phyloP scores from a whole-genome alignment of 53 echinoderm and acorn worm genomes.

The Mesocentrotus franciscanus region DNA sequence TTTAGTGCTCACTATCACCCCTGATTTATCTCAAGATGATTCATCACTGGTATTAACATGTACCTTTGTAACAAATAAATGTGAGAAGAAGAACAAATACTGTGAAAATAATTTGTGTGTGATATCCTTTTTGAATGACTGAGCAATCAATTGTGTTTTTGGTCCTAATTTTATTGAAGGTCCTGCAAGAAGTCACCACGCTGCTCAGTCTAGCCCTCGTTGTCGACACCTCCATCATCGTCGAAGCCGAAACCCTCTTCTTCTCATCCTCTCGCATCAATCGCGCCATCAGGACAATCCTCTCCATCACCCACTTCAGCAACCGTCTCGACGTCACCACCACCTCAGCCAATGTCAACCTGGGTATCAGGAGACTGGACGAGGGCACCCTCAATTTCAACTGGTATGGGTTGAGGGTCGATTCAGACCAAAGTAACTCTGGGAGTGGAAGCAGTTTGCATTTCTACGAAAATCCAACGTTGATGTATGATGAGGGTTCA shows the following conservation, averaged over 20 bases:
- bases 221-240: conserved; percentile 11
- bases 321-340: background rate
- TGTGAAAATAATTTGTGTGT: too few relatives aligned
- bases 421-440: background rate
- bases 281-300: background rate
- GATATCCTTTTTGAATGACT: too few relatives aligned
- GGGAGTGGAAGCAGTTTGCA: background rate
- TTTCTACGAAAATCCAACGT: background rate
- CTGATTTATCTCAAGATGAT: too few relatives aligned
- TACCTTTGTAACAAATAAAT: too few relatives aligned
- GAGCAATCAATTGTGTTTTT: background rate
- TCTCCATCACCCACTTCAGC: conserved; percentile 5
- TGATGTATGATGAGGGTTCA: conserved; percentile 15
- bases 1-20: too few relatives aligned
- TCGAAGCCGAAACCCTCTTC: conserved; percentile 36
- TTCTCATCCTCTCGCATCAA: conserved; percentile 55
- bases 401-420: conserved; percentile 28
- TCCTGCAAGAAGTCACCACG: background rate
- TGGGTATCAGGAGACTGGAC: conserved; percentile 10
- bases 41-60: too few relatives aligned
- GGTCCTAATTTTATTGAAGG: background rate
- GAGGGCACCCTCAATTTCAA: background rate
- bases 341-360: background rate
- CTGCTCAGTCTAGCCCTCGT: conserved; percentile 41
- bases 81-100: too few relatives aligned